These are phyloP conservation scores for Crambe crambe DNA, from an alignment of 37 sponge, comb jelly and placozoan genomes.

Conservation along the genomic window DNA sequence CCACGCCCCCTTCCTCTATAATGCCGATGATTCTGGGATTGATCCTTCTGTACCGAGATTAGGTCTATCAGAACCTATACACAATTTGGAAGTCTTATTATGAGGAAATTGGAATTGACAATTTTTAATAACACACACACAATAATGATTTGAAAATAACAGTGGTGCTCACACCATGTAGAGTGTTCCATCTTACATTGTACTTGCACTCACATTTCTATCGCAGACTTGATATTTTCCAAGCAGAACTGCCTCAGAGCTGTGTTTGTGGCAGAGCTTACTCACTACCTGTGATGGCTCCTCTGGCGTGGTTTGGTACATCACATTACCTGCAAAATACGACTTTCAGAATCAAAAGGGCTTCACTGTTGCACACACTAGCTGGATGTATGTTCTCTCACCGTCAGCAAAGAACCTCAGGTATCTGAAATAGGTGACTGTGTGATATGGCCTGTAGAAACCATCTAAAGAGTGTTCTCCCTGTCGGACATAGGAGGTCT, in stretches of 20 bases:
- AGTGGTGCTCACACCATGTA: too few species aligned
- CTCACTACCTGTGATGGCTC: constrained; percentile 53
- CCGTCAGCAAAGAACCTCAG: constrained; percentile 84
- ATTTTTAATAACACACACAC: neutral
- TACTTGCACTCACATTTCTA: constrained; percentile 5
- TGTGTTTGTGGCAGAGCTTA: constrained; percentile 41
- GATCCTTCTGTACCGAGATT: constrained; percentile 9
- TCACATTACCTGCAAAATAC: constrained; percentile 53
- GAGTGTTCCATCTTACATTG: neutral
- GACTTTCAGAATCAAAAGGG: neutral
- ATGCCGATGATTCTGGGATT: neutral
- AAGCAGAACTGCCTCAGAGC: constrained; percentile 28
- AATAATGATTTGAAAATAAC: neutral
- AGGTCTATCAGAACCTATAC: constrained; percentile 31
- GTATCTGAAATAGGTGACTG: constrained; percentile 78
- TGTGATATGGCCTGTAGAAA: constrained; percentile 81
- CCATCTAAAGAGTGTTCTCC: constrained; percentile 80
- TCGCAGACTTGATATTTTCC: constrained; percentile 47
- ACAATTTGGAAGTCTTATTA: constrained; percentile 3
- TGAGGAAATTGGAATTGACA: neutral
- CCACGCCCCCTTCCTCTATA: constrained; percentile 14
- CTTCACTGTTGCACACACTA: neutral
- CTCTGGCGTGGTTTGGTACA: constrained; percentile 71
- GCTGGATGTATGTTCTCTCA: too few species aligned
- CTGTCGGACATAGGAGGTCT: constrained; percentile 58